phyloP scores from a whole-genome alignment of 2,888 invertebrate genomes.

The Tetramorium bicarinatum region DNA sequence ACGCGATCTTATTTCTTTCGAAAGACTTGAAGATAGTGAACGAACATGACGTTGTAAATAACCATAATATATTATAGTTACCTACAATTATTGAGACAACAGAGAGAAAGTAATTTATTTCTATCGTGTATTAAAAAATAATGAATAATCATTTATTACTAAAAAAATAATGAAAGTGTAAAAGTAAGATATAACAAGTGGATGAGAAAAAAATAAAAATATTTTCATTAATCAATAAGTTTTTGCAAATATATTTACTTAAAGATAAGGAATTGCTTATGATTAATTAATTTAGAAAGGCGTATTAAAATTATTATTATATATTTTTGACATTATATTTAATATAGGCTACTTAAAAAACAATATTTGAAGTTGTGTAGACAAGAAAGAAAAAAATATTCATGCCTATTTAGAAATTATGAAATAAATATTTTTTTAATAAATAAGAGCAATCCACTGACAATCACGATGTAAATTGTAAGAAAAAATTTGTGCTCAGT shows the following conservation, averaged over 20 bases:
- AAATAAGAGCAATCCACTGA: not conserved
- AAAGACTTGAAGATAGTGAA: not conserved
- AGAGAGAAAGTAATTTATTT: not conserved
- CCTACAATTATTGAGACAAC: not conserved
- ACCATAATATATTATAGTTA: not conserved
- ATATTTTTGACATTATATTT: not conserved
- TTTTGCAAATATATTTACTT: not conserved
- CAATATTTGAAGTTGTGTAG: not conserved
- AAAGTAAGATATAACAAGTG: not conserved
- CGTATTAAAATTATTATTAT: not conserved
- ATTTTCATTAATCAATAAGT: not conserved
- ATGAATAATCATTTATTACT: not conserved
- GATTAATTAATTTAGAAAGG: not conserved
- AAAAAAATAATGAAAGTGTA: not conserved
- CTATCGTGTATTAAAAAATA: not conserved
- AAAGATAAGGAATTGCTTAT: not conserved
- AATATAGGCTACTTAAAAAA: not conserved
- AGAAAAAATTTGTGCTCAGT: not conserved
- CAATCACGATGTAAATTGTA: not conserved
- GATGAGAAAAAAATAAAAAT: too few relatives aligned
- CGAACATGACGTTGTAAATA: constrained; percentile 5
- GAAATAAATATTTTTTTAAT: not conserved
- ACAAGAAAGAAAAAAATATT: not conserved
- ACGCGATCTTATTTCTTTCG: constrained; percentile 19
- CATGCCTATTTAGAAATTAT: not conserved